Evolutionary conservation across 2,888 invertebrate species (phyloP).

Genomic region (Tupiocoris notatus): DNA sequence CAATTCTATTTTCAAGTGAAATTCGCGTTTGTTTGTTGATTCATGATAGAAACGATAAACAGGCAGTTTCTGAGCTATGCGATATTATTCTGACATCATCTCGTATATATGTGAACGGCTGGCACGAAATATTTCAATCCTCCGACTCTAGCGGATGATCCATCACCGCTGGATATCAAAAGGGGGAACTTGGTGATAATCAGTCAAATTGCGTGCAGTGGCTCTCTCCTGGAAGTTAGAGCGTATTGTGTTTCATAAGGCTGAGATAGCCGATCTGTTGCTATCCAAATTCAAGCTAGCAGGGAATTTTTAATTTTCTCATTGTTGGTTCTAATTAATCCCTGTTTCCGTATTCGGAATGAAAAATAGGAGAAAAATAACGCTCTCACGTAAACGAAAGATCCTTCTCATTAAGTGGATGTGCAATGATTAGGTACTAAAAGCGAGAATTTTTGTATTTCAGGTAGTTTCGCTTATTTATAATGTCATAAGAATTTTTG

Average conservation of each 20-base stretch:
- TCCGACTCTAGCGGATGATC: not conserved
- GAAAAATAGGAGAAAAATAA: not conserved
- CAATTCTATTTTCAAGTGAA: too few relatives aligned
- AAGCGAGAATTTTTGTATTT: too few relatives aligned
- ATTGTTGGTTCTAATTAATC: not conserved
- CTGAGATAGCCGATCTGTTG: not conserved
- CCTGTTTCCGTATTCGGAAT: not conserved
- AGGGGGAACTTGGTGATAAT: conserved; percentile 9
- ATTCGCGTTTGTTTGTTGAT: not conserved
- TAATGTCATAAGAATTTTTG: not conserved
- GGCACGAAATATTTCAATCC: conserved; percentile 39
- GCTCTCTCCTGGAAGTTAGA: not conserved
- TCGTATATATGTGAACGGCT: not conserved
- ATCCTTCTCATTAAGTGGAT: not conserved
- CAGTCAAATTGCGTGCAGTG: conserved; percentile 32
- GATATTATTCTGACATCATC: not conserved
- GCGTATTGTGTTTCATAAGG: not conserved
- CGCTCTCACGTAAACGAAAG: not conserved
- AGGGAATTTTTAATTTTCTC: not conserved
- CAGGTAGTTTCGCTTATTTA: too few relatives aligned
- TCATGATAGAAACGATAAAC: not conserved
- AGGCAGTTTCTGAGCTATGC: not conserved
- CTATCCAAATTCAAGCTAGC: not conserved
- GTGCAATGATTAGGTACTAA: too few relatives aligned
- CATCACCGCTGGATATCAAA: conserved; percentile 26